Percentiles rank a stretch among this genome's conserved stretches.
These are phyloP conservation scores for Phrynocephalus vlangalii DNA, from an alignment of 2,797 vertebrate genomes.

Conservation along the genomic window DNA sequence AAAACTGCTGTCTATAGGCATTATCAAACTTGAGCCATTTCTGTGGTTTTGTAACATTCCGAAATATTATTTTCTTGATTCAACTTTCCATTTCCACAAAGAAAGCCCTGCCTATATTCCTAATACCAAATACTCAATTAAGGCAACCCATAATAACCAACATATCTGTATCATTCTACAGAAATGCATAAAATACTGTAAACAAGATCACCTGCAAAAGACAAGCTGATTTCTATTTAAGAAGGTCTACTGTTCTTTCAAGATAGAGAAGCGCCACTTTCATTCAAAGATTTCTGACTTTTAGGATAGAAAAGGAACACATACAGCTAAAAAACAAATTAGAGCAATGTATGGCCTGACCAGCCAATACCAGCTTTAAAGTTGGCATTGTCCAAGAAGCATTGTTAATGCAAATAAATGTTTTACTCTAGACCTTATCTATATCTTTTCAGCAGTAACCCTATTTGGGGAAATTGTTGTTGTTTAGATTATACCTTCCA, in stretches of 20 bases:
- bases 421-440: neutral
- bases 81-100: neutral
- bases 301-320: neutral
- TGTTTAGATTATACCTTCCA: neutral
- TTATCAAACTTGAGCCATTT: neutral
- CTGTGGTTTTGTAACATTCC: neutral
- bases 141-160: slow-evolving; percentile 9
- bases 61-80: slow-evolving; percentile 43
- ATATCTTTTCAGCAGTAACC: neutral
- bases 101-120: slow-evolving; percentile 24
- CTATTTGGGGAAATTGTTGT: neutral
- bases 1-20: slow-evolving; percentile 63
- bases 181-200: neutral
- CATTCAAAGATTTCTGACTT: neutral
- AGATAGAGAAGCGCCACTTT: neutral
- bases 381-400: neutral
- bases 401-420: neutral
- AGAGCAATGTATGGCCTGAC: neutral
- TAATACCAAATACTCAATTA: slow-evolving; percentile 20
- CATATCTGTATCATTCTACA: neutral
- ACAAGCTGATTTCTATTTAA: neutral
- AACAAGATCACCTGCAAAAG: neutral
- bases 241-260: neutral
- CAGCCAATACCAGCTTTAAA: neutral
- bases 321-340: neutral